Base-by-base conservation (phyloP, 2,797 vertebrate species). In the Champsocephalus gunnari region DNA sequence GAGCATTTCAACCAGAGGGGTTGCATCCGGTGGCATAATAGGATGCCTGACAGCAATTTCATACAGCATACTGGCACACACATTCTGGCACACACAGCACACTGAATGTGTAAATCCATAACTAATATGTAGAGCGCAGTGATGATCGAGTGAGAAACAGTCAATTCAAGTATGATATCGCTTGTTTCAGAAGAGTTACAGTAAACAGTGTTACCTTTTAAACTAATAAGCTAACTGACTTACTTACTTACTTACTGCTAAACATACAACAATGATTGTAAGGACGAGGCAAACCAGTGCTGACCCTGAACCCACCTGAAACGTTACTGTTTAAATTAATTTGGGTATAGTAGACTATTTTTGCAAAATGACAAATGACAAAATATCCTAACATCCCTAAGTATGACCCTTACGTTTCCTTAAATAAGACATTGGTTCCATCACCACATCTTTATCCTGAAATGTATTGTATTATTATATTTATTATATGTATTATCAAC, bases 31-130 rank as follows among this genome's bases (percentile, higher is more conserved):
- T 65, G 58, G 76, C 76, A 81, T 73, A 60, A 80, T 53, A n/a
- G 71, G 65, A 73, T 12, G 76, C 66, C 77, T 67, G 73, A 79
- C 41, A 56, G 51, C 81, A 83, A 84, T 78, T 83, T 75, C 65
- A 71, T 68, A 64, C 81, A 85, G 81, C 76, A 61, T 59, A 63
- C 69, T 81, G 78, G 73, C 80, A 72, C 24, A 51, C 54, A 65
- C 49, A 68, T 55, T 34, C 53, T 50, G 70, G 60, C 58, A 63
- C 56, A 51, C 50, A 16, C 21, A n/a, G 50, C 34, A 28, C 45
- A 32, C 59, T 53, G 34, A 34, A 55, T 66, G 44, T 67, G 54
- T 73, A 12, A 61, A 74, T 50, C 28, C 53, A 77, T 66, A 44
- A 62, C 61, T 74, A 70, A 64, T 66, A 19, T 58, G 34, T 49